A percentile compares a stretch with the other conserved stretches of the same genome.
Conservation (phyloP, 2,888 invertebrate species). For the Drosophila paranaensis region DNA sequence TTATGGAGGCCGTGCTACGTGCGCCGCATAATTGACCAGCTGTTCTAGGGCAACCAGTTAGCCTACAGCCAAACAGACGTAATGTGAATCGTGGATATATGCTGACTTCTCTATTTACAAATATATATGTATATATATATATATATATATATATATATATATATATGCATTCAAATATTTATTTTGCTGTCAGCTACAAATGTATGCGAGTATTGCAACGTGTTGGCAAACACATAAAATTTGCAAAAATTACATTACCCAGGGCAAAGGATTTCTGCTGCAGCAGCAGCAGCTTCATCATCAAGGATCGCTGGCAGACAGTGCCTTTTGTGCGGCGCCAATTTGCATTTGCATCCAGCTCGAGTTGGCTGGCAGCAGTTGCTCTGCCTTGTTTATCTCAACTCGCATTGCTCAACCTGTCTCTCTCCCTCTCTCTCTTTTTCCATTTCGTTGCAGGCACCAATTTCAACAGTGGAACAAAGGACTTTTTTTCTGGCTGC, state of each 20-base stretch:
- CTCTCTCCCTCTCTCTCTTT: slow-evolving; percentile 29
- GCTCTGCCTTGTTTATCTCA: slow-evolving; percentile 21
- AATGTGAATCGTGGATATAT: slow-evolving; percentile 2
- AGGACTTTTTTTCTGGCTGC: slow-evolving; percentile 43
- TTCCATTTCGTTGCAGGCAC: slow-evolving; percentile 51
- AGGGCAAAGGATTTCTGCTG: slow-evolving; percentile 7
- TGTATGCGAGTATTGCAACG: slow-evolving; percentile 28
- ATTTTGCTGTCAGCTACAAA: slow-evolving; percentile 28
- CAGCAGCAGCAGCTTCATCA: slow-evolving; percentile 8
- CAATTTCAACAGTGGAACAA: slow-evolving; percentile 62
- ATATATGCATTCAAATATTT: slow-evolving; percentile 27
- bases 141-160: slow-evolving; percentile 2
- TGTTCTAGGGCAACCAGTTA: background rate
- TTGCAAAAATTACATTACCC: slow-evolving; percentile 36
- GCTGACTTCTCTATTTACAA: slow-evolving; percentile 1
- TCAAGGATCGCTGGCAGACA: slow-evolving; percentile 32
- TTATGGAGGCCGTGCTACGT: slow-evolving; percentile 66
- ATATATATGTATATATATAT: slow-evolving; percentile 5
- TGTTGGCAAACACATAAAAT: slow-evolving; percentile 20
- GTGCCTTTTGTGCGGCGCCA: slow-evolving; percentile 39
- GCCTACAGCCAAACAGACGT: background rate
- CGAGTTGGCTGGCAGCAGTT: slow-evolving; percentile 27
- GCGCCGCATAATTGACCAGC: slow-evolving; percentile 64
- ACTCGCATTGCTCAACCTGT: slow-evolving; percentile 20
- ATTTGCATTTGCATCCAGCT: slow-evolving; percentile 44